Evolutionary conservation across 2,113 vertebrate genomes (phyloP).

Genomic region (Nerophis ophidion): DNA sequence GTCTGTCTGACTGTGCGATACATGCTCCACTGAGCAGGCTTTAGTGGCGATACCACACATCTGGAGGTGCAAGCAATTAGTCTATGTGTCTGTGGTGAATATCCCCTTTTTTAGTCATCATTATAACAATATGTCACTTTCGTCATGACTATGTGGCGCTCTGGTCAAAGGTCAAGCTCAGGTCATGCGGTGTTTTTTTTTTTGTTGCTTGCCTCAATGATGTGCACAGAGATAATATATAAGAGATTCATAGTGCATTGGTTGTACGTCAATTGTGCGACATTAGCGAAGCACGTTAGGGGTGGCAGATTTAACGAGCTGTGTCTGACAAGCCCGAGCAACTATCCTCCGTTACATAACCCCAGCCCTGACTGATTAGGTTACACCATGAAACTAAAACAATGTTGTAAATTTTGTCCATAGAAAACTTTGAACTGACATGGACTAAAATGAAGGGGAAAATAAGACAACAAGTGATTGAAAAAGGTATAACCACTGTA

Average conservation of each 20-base stretch:
- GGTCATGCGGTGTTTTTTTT: too few species aligned
- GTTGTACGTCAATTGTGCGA: background rate
- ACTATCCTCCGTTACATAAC: constrained; percentile 25
- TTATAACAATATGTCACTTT: too few species aligned
- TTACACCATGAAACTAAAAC: background rate
- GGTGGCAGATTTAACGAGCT: constrained; percentile 1
- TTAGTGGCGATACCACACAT: background rate
- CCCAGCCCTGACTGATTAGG: background rate
- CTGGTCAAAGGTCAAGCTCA: too few species aligned
- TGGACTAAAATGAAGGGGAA: too few species aligned
- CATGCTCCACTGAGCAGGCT: background rate
- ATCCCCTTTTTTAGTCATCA: too few species aligned
- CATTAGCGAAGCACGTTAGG: background rate
- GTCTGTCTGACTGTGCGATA: background rate
- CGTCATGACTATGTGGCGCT: too few species aligned
- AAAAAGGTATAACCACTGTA: too few species aligned
- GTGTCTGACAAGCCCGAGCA: constrained; percentile 25
- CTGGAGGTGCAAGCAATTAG: background rate
- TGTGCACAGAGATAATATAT: too few species aligned
- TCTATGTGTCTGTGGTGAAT: background rate
- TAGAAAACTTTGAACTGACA: background rate
- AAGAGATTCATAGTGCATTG: background rate
- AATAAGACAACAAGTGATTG: too few species aligned
- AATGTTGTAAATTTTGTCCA: background rate
- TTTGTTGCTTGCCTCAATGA: too few species aligned